Base-by-base conservation (phyloP, 2,888 invertebrate species). In the Tiphia femorata region DNA sequence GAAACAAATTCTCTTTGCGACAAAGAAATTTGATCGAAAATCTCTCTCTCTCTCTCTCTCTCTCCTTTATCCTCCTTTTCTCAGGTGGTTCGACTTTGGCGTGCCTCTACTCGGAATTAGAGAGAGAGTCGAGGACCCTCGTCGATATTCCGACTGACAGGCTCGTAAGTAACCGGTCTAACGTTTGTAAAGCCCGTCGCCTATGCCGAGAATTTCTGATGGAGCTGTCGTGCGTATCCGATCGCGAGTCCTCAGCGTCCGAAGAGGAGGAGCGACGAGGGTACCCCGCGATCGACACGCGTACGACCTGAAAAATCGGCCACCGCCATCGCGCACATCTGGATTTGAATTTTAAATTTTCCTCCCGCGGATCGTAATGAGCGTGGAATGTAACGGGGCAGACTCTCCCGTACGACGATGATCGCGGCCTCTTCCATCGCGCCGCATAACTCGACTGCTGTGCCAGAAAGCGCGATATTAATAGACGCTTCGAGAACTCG, bases 371-470 rank as follows among this genome's bases (percentile, higher is more conserved):
- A 73, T 67, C 62, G 67, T 71, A 72, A 76, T 73, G 64, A 72
- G 67, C 53, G 61, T 71, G 78, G 77, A 80, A 81, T 79, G 77
- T 81, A 81, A 81, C 81, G 81, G 79, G 49, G 48, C 50, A 55
- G 40, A 16, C n/a, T n/a, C n/a, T 43, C 54, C 56, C 67, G 44
- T 50, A 57, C 55, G 64, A 48, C 59, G 61, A 68, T 35, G 47
- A 38, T 56, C n/a, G n/a, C n/a, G n/a, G n/a, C n/a, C 43, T 27
- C 50, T 47, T 42, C 23, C 44, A 27, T 48, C 29, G 19, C 35
- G 44, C 42, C 59, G 53, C 67, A 61, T 58, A 66, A 64, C 60
- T 56, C 54, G 53, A 58, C 53, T 49, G 58, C 61, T 68, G 67
- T 72, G 66, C 61, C 58, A 64, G 59, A 69, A 67, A 69, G 50